Evolutionary conservation across 2,888 invertebrate species (phyloP), one percentile per base, ranked within the genome.

Genomic region (Stratiomys singularior): DNA sequence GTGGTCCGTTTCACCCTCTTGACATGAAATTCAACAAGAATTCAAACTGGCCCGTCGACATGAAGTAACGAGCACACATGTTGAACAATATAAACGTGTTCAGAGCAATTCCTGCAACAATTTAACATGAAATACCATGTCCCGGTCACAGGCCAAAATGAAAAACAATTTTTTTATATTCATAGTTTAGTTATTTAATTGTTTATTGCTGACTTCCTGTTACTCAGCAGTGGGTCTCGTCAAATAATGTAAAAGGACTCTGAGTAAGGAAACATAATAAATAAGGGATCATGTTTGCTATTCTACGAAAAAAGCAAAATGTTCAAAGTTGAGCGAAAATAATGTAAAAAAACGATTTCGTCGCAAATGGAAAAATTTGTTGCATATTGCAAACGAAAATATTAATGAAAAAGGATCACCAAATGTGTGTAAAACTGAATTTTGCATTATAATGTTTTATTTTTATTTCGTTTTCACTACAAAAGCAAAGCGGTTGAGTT

Each of bases 201-300:
- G 80, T 81, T 81, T 81, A 81, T 80, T 80, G 81, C 67, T 46
- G 69, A 81, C 81, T 81, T 81, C 81, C 81, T 80, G 81, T 78
- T 78, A 79, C 80, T 78, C 81, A 80, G 81, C 78, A 80, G 81
- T 78, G 69, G 77, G 74, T 77, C 76, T 52, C 28, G 25, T 11
- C 28, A 11, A 60, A 13, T n/a, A n/a, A 25, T 18, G 30, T 27
- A 11, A n/a, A 2, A n/a, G 25, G 44, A 27, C 27, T n/a, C 27
- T 11, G 23, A 25, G 23, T 21, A 63, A 58, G 25, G 25, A 15
- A 23, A 52, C 52, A 37, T 52, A 79, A 18, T 77, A 78, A 63
- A n/a, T n/a, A n/a, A 77, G 69, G 71, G 63, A 76, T 66, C 66
- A 30, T 74, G 71, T 63, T 76, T 37, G 27, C n/a, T 25, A 23